Percentiles rank a stretch among this genome's conserved stretches.
Evolutionary conservation across 2,797 vertebrate species (phyloP).

Genomic region (Hafferia zeledoni): DNA sequence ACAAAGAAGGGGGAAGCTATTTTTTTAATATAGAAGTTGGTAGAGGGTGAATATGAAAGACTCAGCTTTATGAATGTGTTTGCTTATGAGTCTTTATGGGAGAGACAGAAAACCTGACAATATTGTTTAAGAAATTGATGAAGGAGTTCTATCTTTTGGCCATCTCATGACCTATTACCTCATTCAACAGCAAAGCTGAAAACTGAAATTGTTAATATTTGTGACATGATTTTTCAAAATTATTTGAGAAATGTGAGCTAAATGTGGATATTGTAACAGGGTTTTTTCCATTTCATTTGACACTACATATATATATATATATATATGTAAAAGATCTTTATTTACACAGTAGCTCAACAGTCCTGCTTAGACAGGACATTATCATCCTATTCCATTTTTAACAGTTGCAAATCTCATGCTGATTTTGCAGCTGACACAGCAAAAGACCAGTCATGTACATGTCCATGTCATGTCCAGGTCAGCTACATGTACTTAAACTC

Average conservation of each 20-base stretch:
- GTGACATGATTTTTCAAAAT: neutral
- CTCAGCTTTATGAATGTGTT: neutral
- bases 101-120: neutral
- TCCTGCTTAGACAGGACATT: constrained; percentile 18
- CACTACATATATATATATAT: no score
- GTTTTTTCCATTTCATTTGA: neutral
- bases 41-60: neutral
- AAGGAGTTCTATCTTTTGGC: neutral
- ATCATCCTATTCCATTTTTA: neutral
- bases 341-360: neutral
- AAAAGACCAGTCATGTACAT: neutral
- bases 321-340: neutral
- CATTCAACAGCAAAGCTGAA: neutral
- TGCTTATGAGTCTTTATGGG: neutral
- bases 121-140: neutral
- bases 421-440: constrained; percentile 22
- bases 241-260: neutral
- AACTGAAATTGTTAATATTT: neutral
- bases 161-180: neutral
- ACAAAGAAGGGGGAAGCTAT: neutral
- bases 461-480: no score
- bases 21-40: neutral
- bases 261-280: neutral
- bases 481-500: neutral
- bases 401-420: constrained; percentile 9